Percentiles rank a stretch among this genome's conserved stretches.
Conservation (phyloP, 2,797 vertebrate species). For the Phaenicophaeus curvirostris region DNA sequence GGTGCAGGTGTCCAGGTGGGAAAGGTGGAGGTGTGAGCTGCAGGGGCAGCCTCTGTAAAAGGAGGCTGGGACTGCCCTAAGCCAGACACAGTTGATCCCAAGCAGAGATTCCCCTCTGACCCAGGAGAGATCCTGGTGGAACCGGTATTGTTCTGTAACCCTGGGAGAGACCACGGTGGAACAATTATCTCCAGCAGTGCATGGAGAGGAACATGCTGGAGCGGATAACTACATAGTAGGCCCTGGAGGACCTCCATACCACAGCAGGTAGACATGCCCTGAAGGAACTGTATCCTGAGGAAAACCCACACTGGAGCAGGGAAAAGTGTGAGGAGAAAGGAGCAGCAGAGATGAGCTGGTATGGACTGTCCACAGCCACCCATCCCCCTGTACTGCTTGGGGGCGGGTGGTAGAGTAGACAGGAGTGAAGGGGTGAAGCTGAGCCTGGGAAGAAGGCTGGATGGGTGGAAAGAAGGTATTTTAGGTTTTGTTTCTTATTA, state of each 20-base stretch:
- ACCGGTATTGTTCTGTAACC: neutral
- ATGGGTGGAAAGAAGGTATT: neutral
- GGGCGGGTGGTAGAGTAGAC: neutral
- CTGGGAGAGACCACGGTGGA: neutral
- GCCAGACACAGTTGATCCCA: accelerated
- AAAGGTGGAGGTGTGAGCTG: neutral
- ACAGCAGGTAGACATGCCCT: too few relatives aligned
- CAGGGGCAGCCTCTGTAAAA: neutral
- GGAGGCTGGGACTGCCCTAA: too few relatives aligned
- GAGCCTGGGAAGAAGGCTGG: neutral
- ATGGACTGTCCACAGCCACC: accelerated
- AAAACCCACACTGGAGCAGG: neutral
- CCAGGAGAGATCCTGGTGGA: neutral
- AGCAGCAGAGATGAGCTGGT: neutral
- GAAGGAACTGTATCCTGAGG: neutral
- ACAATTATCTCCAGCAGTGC: neutral
- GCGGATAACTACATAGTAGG: neutral
- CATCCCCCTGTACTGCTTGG: accelerated
- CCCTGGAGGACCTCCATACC: neutral
- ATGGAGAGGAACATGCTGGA: neutral
- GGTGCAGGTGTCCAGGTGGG: neutral
- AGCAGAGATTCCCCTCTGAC: neutral
- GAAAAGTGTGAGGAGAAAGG: neutral
- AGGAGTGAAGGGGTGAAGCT: neutral
- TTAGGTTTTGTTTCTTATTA: neutral